phyloP scores from a whole-genome alignment of 2,888 invertebrate species.

The Nomada flava region DNA sequence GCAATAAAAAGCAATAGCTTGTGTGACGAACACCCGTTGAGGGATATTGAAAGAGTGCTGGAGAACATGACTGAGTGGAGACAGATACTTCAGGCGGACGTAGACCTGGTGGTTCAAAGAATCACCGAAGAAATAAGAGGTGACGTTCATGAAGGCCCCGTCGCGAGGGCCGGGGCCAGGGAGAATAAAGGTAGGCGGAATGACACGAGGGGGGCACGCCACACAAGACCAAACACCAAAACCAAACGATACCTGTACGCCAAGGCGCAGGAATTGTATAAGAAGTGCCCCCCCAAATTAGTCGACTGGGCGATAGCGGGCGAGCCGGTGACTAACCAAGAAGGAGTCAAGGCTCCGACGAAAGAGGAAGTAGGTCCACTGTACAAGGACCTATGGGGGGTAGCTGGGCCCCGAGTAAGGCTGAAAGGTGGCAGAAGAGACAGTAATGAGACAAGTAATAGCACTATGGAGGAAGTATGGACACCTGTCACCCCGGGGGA shows the following conservation, averaged over 20 bases:
- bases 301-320: not conserved
- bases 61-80: accelerated
- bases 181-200: too few species aligned
- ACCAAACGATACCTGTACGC: not conserved
- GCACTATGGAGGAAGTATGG: too few species aligned
- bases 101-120: too few species aligned
- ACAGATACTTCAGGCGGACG: not conserved
- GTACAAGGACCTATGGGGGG: not conserved
- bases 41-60: accelerated
- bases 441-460: too few species aligned
- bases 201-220: accelerated
- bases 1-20: too few species aligned
- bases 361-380: not conserved
- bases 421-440: too few species aligned
- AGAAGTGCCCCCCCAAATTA: not conserved
- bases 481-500: too few species aligned
- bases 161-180: accelerated
- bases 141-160: not conserved
- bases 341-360: accelerated
- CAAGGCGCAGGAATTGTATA: accelerated
- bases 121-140: too few species aligned
- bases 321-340: accelerated
- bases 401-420: too few species aligned
- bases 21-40: too few species aligned
- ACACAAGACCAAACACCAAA: accelerated